Conservation (phyloP, 2,113 vertebrate genomes). For the Leptobrachium ailaonicum region DNA sequence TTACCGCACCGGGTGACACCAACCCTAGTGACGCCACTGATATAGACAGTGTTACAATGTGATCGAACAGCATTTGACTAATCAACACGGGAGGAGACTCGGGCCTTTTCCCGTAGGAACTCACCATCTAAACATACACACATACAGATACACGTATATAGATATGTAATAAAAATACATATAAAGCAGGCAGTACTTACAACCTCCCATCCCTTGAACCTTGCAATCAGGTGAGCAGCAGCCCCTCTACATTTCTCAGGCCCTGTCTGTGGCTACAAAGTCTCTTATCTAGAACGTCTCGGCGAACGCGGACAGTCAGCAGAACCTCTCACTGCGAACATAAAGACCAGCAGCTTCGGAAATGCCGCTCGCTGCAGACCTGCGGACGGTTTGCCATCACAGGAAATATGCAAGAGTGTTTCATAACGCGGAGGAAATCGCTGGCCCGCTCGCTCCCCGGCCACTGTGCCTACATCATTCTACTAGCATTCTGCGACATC, state of each 20-base stretch:
- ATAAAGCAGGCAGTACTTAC: slow-evolving; percentile 8
- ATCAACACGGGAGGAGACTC: no score
- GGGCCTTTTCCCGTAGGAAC: no score
- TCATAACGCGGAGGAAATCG: slow-evolving; percentile 30
- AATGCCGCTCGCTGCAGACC: slow-evolving; percentile 25
- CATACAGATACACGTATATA: no score
- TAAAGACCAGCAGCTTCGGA: slow-evolving; percentile 22
- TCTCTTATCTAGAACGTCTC: background rate
- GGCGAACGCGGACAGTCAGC: background rate
- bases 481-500: background rate
- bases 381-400: slow-evolving; percentile 22
- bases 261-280: background rate
- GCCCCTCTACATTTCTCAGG: background rate
- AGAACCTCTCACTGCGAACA: background rate
- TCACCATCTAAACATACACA: no score
- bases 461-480: slow-evolving; percentile 32
- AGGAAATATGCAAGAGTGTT: slow-evolving; percentile 36
- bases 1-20: no score
- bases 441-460: background rate
- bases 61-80: no score
- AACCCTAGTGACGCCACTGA: no score
- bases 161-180: background rate
- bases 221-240: background rate
- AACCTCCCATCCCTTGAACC: slow-evolving; percentile 33
- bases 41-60: no score